These are phyloP conservation scores for Eulemur rubriventer DNA, from an alignment of 2,797 vertebrate species.

Conservation along the genomic window DNA sequence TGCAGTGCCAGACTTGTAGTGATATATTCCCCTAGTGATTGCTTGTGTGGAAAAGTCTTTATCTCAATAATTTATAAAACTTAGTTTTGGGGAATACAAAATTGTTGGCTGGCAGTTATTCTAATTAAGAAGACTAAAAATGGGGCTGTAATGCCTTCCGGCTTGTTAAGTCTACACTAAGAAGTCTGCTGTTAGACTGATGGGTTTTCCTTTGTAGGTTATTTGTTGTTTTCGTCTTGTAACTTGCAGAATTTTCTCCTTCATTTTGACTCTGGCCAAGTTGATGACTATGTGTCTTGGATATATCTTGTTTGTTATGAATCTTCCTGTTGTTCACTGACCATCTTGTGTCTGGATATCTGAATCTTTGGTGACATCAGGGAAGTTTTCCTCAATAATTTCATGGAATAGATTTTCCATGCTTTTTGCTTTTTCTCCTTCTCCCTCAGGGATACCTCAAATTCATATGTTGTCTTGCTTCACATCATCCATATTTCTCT, in stretches of 20 bases:
- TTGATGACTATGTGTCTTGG: not conserved
- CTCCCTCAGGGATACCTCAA: not conserved
- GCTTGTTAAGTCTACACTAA: not conserved
- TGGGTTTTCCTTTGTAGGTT: not conserved
- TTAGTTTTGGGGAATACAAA: not conserved
- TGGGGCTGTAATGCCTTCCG: not conserved
- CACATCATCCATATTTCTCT: not conserved
- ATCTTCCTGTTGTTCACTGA: not conserved
- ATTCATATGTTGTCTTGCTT: not conserved
- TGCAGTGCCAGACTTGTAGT: not conserved
- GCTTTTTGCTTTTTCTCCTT: not conserved
- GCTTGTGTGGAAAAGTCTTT: not conserved
- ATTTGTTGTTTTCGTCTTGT: not conserved
- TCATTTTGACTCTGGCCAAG: not conserved
- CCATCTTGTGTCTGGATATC: not conserved
- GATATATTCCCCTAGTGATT: not conserved
- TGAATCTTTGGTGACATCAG: not conserved
- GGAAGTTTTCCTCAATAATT: not conserved
- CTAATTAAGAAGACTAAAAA: not conserved
- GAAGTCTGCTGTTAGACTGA: not conserved
- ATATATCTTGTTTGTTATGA: not conserved
- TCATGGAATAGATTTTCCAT: not conserved
- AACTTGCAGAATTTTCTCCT: not conserved
- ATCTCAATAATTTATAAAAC: not conserved
- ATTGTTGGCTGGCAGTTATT: not conserved